Percentiles rank a stretch among this genome's conserved stretches.
Evolutionary conservation across 2,797 vertebrate genomes (phyloP).

Genomic region (Paratrypauchen microcephalus): DNA sequence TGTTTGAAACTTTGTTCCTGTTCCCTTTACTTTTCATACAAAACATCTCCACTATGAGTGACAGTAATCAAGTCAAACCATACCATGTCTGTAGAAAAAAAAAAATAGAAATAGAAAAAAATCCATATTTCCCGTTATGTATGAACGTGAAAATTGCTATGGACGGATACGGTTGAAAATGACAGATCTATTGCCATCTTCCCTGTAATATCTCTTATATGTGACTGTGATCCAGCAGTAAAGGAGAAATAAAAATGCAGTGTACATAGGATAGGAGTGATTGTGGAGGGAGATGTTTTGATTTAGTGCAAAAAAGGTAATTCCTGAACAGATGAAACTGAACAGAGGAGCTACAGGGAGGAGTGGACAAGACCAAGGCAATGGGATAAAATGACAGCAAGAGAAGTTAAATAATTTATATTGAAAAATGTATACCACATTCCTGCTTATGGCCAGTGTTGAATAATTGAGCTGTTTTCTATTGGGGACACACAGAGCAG

Average conservation of each 20-base stretch:
- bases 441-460: slow-evolving; percentile 34
- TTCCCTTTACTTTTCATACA: not conserved
- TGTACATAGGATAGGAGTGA: slow-evolving; percentile 5
- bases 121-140: not conserved
- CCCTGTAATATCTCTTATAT: slow-evolving; percentile 9
- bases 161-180: slow-evolving; percentile 8
- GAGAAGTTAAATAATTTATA: slow-evolving; percentile 36
- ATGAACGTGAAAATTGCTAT: not conserved
- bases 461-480: slow-evolving; percentile 25
- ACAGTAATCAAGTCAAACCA: not conserved
- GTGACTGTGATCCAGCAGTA: slow-evolving; percentile 6
- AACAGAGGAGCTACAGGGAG: slow-evolving; percentile 11
- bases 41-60: not conserved
- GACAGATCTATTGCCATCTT: not conserved
- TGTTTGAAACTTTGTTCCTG: not conserved
- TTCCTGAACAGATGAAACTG: slow-evolving; percentile 27
- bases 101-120: too few species aligned
- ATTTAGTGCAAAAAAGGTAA: slow-evolving; percentile 27
- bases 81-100: not conserved
- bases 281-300: slow-evolving; percentile 12
- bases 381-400: slow-evolving; percentile 11
- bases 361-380: slow-evolving; percentile 10
- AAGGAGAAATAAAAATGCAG: slow-evolving; percentile 8
- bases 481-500: slow-evolving; percentile 8
- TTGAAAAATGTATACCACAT: slow-evolving; percentile 36